phyloP scores from a whole-genome alignment of 1,140 invertebrate species.

The Tetramorium simillimum region DNA sequence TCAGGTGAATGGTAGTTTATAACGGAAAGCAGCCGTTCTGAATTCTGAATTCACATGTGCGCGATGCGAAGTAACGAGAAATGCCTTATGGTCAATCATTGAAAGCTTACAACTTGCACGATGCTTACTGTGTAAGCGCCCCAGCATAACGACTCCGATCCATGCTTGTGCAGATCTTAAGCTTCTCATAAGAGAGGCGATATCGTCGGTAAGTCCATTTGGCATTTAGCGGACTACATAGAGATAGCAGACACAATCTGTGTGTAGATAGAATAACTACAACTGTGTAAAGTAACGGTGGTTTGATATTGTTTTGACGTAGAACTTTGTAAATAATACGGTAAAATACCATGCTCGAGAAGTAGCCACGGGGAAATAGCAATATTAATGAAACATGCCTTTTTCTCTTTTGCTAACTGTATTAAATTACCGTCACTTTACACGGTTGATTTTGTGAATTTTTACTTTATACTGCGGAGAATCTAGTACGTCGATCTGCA shows the following conservation, averaged over 20 bases:
- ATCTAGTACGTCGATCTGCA: slow-evolving; percentile 4
- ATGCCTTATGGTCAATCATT: slow-evolving; percentile 44
- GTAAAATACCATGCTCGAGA: background rate
- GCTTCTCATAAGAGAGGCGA: slow-evolving; percentile 41
- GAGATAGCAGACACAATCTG: slow-evolving; percentile 33
- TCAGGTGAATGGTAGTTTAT: background rate
- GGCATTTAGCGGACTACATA: slow-evolving; percentile 44
- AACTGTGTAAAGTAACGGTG: slow-evolving; percentile 15
- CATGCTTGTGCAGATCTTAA: slow-evolving; percentile 41
- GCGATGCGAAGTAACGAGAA: slow-evolving; percentile 9
- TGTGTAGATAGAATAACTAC: slow-evolving; percentile 29
- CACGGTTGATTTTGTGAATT: slow-evolving; percentile 4
- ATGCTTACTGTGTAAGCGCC: slow-evolving; percentile 77
- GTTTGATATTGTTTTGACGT: background rate
- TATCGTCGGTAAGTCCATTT: slow-evolving; percentile 47
- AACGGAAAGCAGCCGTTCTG: background rate
- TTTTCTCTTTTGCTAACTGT: background rate
- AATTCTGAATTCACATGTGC: background rate
- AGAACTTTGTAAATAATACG: background rate
- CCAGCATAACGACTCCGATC: slow-evolving; percentile 34
- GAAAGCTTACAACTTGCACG: slow-evolving; percentile 56
- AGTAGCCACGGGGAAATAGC: background rate
- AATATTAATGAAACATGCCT: background rate
- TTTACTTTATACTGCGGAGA: slow-evolving; percentile 4
- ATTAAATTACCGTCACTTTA: slow-evolving; percentile 12